Evolutionary conservation across 2,113 vertebrate species (phyloP).

Genomic region (Paraplagusia blochii): DNA sequence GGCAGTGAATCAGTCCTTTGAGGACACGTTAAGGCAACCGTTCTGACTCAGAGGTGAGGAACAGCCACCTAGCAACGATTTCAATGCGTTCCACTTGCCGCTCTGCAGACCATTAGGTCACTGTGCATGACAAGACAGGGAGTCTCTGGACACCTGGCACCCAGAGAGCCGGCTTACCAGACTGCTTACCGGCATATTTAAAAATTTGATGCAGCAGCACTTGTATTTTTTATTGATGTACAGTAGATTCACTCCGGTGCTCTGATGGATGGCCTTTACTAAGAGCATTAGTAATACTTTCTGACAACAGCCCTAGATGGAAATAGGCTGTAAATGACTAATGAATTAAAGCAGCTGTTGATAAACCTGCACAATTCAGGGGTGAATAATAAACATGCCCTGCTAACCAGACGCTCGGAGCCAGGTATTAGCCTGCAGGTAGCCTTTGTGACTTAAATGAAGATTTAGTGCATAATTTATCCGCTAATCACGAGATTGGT

Average conservation of each 20-base stretch:
- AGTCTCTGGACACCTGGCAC: constrained; percentile 30
- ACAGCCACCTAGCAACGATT: constrained; percentile 35
- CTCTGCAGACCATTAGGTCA: constrained; percentile 29
- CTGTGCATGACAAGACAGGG: constrained; percentile 20
- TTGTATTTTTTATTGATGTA: constrained; percentile 27
- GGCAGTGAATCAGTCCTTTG: constrained; percentile 50
- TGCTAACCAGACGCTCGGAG: too few species aligned
- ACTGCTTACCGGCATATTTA: constrained; percentile 36
- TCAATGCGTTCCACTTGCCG: constrained; percentile 9
- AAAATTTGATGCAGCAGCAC: constrained; percentile 26
- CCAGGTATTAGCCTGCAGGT: too few species aligned
- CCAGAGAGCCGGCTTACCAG: constrained; percentile 30
- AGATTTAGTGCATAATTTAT: constrained; percentile 35
- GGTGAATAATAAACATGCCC: constrained; percentile 60
- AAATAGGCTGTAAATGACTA: constrained; percentile 33
- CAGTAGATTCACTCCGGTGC: constrained; percentile 12
- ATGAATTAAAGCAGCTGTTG: constrained; percentile 41
- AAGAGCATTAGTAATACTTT: constrained; percentile 9
- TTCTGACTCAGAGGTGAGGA: constrained; percentile 23
- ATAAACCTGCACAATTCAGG: constrained; percentile 41
- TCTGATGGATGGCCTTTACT: constrained; percentile 17
- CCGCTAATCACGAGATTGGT: constrained; percentile 19
- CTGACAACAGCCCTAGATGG: constrained; percentile 2
- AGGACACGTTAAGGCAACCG: constrained; percentile 12
- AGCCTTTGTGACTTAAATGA: constrained; percentile 27